Evolutionary conservation across 1,140 invertebrate genomes (phyloP).

Genomic region (Charaxes varanes): DNA sequence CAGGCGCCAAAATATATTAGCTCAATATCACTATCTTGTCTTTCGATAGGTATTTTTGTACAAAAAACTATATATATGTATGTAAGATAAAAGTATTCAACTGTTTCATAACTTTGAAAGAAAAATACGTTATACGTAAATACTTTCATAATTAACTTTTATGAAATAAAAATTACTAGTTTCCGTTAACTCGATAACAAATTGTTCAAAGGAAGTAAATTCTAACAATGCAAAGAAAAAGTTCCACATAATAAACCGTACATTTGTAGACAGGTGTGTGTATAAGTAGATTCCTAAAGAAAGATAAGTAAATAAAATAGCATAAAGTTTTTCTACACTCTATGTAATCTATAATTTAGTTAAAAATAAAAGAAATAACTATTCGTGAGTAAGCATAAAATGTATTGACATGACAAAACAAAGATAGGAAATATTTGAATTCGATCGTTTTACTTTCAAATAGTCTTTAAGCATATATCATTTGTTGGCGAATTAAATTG

Average conservation of each 20-base stretch:
- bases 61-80: no score
- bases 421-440: no score
- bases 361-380: no score
- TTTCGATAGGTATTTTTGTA: no score
- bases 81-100: no score
- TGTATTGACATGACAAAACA: no score
- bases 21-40: no score
- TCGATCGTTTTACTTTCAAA: slow-evolving; percentile 2
- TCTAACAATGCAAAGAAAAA: slow-evolving; percentile 24
- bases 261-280: slow-evolving; percentile 18
- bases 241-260: slow-evolving; percentile 13
- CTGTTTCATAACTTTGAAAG: no score
- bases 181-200: slow-evolving; percentile 16
- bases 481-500: no score
- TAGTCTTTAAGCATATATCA: slow-evolving; percentile 3
- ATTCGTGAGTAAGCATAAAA: not conserved
- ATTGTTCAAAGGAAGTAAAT: slow-evolving; percentile 9
- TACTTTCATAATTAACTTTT: not conserved
- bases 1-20: no score
- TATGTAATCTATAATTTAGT: not conserved
- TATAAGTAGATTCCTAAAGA: slow-evolving; percentile 11
- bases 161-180: not conserved
- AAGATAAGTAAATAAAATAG: slow-evolving; percentile 14
- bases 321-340: slow-evolving; percentile 11
- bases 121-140: not conserved